These are phyloP conservation scores for Fabriciana adippe DNA, from an alignment of 2,888 invertebrate genomes.

Conservation along the genomic window DNA sequence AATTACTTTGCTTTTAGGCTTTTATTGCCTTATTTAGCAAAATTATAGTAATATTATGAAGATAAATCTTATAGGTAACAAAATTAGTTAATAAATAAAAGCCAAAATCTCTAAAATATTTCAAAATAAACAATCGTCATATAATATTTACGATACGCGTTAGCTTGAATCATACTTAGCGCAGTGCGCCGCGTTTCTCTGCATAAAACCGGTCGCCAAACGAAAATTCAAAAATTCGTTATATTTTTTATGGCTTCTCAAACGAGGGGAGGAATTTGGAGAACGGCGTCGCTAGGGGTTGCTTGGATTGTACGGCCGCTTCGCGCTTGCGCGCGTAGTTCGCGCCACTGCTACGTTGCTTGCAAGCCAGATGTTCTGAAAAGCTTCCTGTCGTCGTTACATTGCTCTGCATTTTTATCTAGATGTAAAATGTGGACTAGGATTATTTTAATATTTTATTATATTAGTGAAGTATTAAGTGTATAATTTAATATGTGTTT, in stretches of 20 bases:
- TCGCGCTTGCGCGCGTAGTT: slow-evolving; percentile 81
- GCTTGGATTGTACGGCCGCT: slow-evolving; percentile 64
- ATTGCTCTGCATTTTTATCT: slow-evolving; percentile 69
- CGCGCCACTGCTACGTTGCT: slow-evolving; percentile 82
- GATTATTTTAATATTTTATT: slow-evolving; percentile 63
- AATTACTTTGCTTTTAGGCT: slow-evolving; percentile 20
- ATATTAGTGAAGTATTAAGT: slow-evolving; percentile 68
- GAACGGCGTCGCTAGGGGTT: slow-evolving; percentile 76
- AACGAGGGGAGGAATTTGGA: slow-evolving; percentile 74
- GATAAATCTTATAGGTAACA: too few relatives aligned
- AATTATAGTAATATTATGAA: too few relatives aligned
- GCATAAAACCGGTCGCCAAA: slow-evolving; percentile 71
- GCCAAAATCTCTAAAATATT: slow-evolving; percentile 22
- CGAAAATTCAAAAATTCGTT: slow-evolving; percentile 78
- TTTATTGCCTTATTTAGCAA: not conserved
- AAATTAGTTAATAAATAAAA: not conserved
- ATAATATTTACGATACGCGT: slow-evolving; percentile 19
- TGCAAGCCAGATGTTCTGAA: slow-evolving; percentile 82
- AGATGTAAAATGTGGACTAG: slow-evolving; percentile 75
- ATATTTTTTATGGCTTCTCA: slow-evolving; percentile 78
- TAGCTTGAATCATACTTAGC: slow-evolving; percentile 30
- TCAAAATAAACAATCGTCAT: slow-evolving; percentile 18
- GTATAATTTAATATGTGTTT: slow-evolving; percentile 71
- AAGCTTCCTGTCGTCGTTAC: slow-evolving; percentile 79
- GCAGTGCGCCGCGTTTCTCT: slow-evolving; percentile 43